Evolutionary conservation across 2,797 vertebrate species (phyloP).

Genomic region (Pseudotriccus pelzelni): DNA sequence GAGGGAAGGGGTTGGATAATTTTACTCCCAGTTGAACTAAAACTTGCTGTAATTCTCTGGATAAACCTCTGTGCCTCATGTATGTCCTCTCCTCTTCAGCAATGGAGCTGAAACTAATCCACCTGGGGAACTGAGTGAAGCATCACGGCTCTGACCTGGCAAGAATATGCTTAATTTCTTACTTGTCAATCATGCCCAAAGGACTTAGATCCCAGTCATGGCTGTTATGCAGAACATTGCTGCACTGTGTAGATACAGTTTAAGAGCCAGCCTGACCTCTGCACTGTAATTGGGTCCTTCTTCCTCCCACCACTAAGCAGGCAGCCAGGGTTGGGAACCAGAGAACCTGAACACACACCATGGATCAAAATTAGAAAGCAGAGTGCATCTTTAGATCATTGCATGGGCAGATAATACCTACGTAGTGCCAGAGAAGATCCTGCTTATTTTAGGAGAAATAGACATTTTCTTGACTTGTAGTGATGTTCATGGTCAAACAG

Average conservation of each 20-base stretch:
- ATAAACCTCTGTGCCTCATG: background rate
- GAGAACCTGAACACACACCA: background rate
- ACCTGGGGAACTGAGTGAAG: background rate
- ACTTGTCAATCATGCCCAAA: background rate
- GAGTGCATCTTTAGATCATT: background rate
- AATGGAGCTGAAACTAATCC: background rate
- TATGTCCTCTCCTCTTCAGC: background rate
- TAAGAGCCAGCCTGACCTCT: background rate
- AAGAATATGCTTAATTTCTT: background rate
- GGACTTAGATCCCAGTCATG: background rate
- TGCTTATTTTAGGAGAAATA: background rate
- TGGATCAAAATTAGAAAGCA: background rate
- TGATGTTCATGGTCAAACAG: background rate
- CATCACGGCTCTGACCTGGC: background rate
- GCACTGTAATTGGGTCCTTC: background rate
- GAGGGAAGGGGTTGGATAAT: background rate
- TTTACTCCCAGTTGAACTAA: slow-evolving; percentile 3
- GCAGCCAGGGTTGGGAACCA: background rate
- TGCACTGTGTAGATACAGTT: background rate
- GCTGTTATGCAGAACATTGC: background rate
- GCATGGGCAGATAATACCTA: background rate
- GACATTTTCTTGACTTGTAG: background rate
- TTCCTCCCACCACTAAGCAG: background rate
- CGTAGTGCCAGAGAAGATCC: background rate
- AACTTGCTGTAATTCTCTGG: background rate